A percentile compares a stretch with the other conserved stretches of the same genome.
Evolutionary conservation across 2,113 vertebrate species (phyloP).

Genomic region (Naja naja): DNA sequence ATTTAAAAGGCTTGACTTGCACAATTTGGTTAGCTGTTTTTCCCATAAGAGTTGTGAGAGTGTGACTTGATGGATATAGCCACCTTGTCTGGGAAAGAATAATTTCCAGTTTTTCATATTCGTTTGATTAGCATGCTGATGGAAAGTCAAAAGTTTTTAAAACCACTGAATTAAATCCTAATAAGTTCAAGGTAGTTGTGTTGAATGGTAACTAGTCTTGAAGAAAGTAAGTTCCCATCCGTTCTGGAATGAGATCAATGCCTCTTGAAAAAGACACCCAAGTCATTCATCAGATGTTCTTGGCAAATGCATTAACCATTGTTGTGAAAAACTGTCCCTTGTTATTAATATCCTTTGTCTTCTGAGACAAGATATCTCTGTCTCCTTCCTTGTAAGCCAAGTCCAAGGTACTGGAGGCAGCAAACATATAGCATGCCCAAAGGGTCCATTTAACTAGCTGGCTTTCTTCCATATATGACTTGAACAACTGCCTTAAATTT

Average conservation of each 20-base stretch:
- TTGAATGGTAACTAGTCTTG: neutral
- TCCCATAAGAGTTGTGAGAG: neutral
- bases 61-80: neutral
- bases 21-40: neutral
- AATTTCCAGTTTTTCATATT: neutral
- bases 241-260: neutral
- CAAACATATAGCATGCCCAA: neutral
- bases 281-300: neutral
- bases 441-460: neutral
- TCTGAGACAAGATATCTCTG: neutral
- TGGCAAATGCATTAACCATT: neutral
- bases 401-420: neutral
- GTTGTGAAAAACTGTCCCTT: conserved; percentile 4
- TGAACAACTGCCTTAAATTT: neutral
- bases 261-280: neutral
- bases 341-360: neutral
- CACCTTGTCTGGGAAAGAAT: neutral
- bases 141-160: neutral
- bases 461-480: neutral
- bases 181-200: neutral
- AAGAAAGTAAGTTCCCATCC: neutral
- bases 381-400: neutral
- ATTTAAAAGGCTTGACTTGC: neutral
- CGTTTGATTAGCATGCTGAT: neutral
- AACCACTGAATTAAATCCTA: neutral